Evolutionary conservation across 2,888 invertebrate species (phyloP).

Genomic region (Rhopalosiphum nymphaeae): DNA sequence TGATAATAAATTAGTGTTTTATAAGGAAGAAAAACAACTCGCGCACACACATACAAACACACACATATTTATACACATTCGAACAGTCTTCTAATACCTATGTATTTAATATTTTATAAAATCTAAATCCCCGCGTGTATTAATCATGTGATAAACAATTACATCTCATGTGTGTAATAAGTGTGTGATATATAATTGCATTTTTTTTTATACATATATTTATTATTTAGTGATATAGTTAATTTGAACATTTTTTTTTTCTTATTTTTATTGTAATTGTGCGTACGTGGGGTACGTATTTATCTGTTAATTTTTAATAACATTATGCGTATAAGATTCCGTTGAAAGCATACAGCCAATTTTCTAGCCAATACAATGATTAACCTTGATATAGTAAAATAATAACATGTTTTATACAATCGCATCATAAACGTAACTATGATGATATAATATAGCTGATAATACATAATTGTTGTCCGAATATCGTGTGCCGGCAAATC

Average conservation of each 20-base stretch:
- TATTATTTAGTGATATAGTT: constrained; percentile 46
- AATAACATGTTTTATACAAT: background rate
- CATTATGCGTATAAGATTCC: background rate
- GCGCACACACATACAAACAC: background rate
- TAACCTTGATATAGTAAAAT: background rate
- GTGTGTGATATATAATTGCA: constrained; percentile 38
- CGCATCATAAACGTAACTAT: background rate
- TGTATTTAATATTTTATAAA: background rate
- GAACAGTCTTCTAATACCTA: background rate
- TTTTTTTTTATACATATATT: constrained; percentile 11
- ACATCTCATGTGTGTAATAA: constrained; percentile 18
- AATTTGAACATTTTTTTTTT: constrained; percentile 43
- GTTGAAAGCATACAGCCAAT: background rate
- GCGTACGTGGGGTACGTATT: constrained; percentile 8
- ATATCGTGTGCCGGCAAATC: background rate
- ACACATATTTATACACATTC: background rate
- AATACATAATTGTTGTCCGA: background rate
- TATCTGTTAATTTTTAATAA: constrained; percentile 35
- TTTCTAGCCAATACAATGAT: background rate
- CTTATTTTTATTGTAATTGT: constrained; percentile 25
- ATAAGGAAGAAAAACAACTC: background rate
- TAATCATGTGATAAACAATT: constrained; percentile 21
- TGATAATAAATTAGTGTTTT: background rate
- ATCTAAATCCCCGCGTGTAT: background rate
- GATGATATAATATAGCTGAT: background rate